These are phyloP conservation scores for Eubasilissa splendida DNA, from an alignment of 2,888 invertebrate genomes.

Conservation along the genomic window DNA sequence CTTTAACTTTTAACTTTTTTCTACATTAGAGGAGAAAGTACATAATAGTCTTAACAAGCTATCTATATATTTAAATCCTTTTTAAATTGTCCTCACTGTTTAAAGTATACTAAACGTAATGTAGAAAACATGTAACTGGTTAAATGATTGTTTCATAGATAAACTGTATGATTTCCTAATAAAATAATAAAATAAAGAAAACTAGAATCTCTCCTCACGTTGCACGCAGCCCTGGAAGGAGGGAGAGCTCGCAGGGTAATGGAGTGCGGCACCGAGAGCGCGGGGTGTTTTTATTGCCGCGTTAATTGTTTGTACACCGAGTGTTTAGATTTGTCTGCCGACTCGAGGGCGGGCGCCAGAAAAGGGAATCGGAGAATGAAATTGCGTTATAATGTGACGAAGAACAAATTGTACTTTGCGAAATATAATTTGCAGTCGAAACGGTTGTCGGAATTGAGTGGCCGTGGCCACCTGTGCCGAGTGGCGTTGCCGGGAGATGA, in stretches of 20 bases:
- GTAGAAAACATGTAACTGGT: too few relatives aligned
- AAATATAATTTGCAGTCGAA: conserved; percentile 11
- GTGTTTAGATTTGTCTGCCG: conserved; percentile 46
- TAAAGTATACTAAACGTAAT: too few relatives aligned
- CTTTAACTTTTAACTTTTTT: too few relatives aligned
- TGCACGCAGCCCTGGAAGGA: conserved; percentile 1
- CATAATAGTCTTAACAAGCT: too few relatives aligned
- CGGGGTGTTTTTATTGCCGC: conserved; percentile 38
- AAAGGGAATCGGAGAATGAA: conserved; percentile 27
- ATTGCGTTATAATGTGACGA: conserved; percentile 37
- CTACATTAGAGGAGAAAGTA: too few relatives aligned
- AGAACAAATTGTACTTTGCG: conserved; percentile 22
- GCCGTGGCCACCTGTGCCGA: neutral
- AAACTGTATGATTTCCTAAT: too few relatives aligned
- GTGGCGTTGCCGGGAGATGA: neutral
- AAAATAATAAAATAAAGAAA: too few relatives aligned
- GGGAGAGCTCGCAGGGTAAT: conserved; percentile 28
- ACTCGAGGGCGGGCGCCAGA: conserved; percentile 10
- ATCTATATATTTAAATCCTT: too few relatives aligned
- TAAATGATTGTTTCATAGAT: too few relatives aligned
- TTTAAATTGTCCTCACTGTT: too few relatives aligned
- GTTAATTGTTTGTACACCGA: conserved; percentile 46
- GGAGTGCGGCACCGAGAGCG: conserved; percentile 4
- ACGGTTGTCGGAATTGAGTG: conserved; percentile 1
- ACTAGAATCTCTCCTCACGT: too few relatives aligned